These are phyloP conservation scores for Astyanax mexicanus DNA, from an alignment of 2,797 vertebrate species.

Conservation along the genomic window DNA sequence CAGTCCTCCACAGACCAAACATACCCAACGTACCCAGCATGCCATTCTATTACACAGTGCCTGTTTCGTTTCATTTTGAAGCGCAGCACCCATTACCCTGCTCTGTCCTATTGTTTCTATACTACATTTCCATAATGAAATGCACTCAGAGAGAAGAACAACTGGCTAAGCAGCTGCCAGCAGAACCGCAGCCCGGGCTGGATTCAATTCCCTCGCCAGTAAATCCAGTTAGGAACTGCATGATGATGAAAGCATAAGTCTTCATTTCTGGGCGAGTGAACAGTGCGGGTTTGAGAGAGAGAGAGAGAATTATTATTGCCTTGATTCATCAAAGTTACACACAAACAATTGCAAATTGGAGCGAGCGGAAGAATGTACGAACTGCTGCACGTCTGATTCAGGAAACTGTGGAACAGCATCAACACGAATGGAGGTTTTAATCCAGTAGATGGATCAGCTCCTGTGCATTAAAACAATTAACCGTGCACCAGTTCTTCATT, in stretches of 20 bases:
- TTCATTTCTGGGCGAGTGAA: background rate
- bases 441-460: too few relatives aligned
- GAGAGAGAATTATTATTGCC: background rate
- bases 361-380: too few relatives aligned
- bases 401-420: too few relatives aligned
- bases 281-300: background rate
- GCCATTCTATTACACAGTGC: slow-evolving; percentile 2
- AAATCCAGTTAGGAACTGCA: slow-evolving; percentile 42
- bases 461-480: too few relatives aligned
- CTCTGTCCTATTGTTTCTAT: slow-evolving; percentile 21
- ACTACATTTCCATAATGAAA: slow-evolving; percentile 47
- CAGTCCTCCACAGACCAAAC: slow-evolving; percentile 18
- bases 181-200: slow-evolving; percentile 13
- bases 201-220: slow-evolving; percentile 33
- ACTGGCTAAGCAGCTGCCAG: slow-evolving; percentile 41
- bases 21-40: too few relatives aligned
- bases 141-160: slow-evolving; percentile 24
- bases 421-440: too few relatives aligned
- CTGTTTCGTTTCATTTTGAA: slow-evolving; percentile 34
- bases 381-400: too few relatives aligned
- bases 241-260: slow-evolving; percentile 42
- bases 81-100: slow-evolving; percentile 5
- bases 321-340: too few relatives aligned
- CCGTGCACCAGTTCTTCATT: too few relatives aligned
- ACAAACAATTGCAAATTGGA: too few relatives aligned